Evolutionary conservation across 2,888 invertebrate species (phyloP).

Genomic region (Ophion ventricosus): DNA sequence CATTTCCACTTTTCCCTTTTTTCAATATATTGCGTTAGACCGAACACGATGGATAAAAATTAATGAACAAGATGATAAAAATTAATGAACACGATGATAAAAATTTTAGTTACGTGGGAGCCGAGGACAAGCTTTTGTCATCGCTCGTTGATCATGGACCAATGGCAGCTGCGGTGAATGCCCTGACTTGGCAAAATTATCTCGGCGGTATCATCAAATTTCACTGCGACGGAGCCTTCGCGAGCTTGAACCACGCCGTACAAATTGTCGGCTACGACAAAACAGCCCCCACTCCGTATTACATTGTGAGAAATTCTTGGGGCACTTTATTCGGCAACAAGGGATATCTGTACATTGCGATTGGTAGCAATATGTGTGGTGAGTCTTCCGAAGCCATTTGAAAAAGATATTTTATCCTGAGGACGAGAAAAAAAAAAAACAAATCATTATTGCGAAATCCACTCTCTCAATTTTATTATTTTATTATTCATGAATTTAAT

Average conservation of each 20-base stretch:
- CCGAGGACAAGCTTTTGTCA: slow-evolving; percentile 87
- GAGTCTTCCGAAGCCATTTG: slow-evolving; percentile 34
- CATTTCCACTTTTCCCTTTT: not conserved
- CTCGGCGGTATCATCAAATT: slow-evolving; percentile 92
- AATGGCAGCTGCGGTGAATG: slow-evolving; percentile 92
- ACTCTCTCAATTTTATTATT: no score
- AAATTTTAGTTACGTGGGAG: slow-evolving; percentile 87
- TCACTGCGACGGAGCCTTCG: slow-evolving; percentile 88
- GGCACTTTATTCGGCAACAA: slow-evolving; percentile 89
- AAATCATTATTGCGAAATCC: no score
- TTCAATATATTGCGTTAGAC: not conserved
- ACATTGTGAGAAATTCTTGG: slow-evolving; percentile 95
- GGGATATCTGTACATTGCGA: slow-evolving; percentile 91
- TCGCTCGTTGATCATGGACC: slow-evolving; percentile 90
- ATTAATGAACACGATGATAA: no score
- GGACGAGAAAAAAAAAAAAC: no score
- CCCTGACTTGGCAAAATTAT: slow-evolving; percentile 93
- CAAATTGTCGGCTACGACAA: slow-evolving; percentile 93
- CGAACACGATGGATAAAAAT: no score
- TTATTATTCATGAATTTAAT: no score
- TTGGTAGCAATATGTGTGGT: slow-evolving; percentile 92
- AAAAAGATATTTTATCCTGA: not conserved
- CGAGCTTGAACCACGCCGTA: slow-evolving; percentile 91
- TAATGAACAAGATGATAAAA: no score
- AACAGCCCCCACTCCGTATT: slow-evolving; percentile 89